These are phyloP conservation scores for Lasioglossum oenotherae DNA, from an alignment of 2,888 invertebrate species.

Conservation along the genomic window DNA sequence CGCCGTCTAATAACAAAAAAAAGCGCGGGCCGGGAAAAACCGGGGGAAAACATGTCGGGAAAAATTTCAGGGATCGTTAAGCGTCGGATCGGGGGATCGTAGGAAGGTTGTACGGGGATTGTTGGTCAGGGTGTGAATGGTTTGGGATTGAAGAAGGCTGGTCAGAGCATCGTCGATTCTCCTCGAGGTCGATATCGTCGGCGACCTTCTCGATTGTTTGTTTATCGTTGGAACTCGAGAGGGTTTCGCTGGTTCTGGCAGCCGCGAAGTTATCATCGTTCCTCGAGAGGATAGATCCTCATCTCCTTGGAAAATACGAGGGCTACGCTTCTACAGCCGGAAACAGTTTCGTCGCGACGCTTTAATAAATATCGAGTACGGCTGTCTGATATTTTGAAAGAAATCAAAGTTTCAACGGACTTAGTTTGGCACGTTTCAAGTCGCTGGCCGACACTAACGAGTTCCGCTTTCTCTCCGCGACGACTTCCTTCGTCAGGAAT, in stretches of 20 bases:
- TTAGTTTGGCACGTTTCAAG: not conserved
- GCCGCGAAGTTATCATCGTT: conserved; percentile 14
- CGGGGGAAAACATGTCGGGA: conserved; percentile 22
- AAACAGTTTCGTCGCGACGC: not conserved
- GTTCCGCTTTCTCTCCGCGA: no score
- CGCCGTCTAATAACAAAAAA: conserved; percentile 45
- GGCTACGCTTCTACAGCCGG: not conserved
- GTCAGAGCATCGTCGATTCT: conserved; percentile 4
- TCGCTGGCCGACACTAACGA: not conserved
- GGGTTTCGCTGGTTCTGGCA: not conserved
- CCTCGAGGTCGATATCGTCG: not conserved
- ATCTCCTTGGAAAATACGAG: not conserved
- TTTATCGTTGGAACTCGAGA: conserved; percentile 29
- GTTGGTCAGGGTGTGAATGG: not conserved
- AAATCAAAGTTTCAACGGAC: not conserved
- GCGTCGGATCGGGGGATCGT: not conserved
- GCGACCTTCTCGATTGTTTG: conserved; percentile 17
- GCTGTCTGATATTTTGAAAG: not conserved
- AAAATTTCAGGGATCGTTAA: conserved; percentile 36
- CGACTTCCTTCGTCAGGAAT: not conserved
- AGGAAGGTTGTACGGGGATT: not conserved
- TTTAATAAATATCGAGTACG: not conserved
- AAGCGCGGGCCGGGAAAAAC: conserved; percentile 8
- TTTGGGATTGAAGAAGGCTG: not conserved
- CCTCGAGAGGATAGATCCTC: not conserved